These are phyloP conservation scores for Hiodon alosoides DNA, from an alignment of 2,113 vertebrate genomes.

Conservation along the genomic window DNA sequence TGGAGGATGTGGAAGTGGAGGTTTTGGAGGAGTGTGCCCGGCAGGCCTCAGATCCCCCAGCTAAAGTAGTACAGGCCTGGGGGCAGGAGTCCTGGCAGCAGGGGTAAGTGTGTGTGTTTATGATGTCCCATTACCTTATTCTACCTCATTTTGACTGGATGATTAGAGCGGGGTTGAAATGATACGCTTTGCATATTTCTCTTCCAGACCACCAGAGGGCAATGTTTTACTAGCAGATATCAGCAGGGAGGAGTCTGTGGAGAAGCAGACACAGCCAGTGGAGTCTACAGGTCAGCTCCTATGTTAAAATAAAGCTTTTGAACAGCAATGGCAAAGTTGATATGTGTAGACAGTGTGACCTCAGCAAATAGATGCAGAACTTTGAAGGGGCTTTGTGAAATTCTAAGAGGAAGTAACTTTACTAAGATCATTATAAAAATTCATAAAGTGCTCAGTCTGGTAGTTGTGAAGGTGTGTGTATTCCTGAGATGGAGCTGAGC, in stretches of 20 bases:
- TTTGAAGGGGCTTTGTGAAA: too few relatives aligned
- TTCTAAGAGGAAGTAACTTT: too few relatives aligned
- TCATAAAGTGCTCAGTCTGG: too few relatives aligned
- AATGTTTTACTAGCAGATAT: constrained; percentile 26
- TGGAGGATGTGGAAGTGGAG: constrained; percentile 50
- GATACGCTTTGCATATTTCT: constrained; percentile 15
- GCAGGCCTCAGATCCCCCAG: constrained; percentile 39
- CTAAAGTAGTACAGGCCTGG: constrained; percentile 68
- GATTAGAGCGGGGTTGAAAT: neutral
- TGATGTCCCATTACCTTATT: neutral
- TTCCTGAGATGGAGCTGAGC: neutral
- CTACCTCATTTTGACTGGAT: neutral
- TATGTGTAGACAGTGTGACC: too few relatives aligned
- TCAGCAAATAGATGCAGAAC: too few relatives aligned
- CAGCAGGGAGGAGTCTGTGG: constrained; percentile 6
- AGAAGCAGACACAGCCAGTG: constrained; percentile 41
- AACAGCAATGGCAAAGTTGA: too few relatives aligned
- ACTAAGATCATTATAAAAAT: too few relatives aligned
- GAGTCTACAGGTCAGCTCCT: constrained; percentile 57
- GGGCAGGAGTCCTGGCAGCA: constrained; percentile 47
- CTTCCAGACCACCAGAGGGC: constrained; percentile 60
- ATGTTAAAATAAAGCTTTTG: neutral
- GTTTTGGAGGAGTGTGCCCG: constrained; percentile 62
- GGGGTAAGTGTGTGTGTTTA: constrained; percentile 37
- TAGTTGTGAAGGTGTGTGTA: too few relatives aligned